Percentiles rank a stretch among this genome's conserved stretches.
Evolutionary conservation across 1,140 invertebrate genomes (phyloP).

Genomic region (Drosophila sproati): DNA sequence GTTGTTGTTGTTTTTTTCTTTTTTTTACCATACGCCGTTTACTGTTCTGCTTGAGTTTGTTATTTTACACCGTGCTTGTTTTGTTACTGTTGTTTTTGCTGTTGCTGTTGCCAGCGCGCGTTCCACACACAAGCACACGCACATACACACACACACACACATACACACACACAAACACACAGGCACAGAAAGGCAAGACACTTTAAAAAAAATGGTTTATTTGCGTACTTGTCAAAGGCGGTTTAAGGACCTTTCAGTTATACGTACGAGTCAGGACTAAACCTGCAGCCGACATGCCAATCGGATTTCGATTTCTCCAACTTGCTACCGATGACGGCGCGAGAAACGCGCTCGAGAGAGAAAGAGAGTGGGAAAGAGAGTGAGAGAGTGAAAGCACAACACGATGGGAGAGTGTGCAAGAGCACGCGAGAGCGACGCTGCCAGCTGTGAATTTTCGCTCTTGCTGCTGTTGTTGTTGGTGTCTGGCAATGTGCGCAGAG

Average conservation of each 20-base stretch:
- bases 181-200: slow-evolving; percentile 57
- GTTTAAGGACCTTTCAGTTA: slow-evolving; percentile 53
- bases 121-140: slow-evolving; percentile 31
- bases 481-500: slow-evolving; percentile 8
- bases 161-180: slow-evolving; percentile 11
- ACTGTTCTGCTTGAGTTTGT: slow-evolving; percentile 32
- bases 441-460: slow-evolving; percentile 9
- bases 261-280: slow-evolving; percentile 63
- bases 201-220: slow-evolving; percentile 59
- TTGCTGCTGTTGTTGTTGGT: background rate
- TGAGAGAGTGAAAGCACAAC: background rate
- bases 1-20: slow-evolving; percentile 32
- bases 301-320: slow-evolving; percentile 31
- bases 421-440: background rate
- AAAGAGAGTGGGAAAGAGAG: slow-evolving; percentile 1
- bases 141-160: slow-evolving; percentile 31
- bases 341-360: background rate
- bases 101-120: slow-evolving; percentile 40
- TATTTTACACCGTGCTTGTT: slow-evolving; percentile 45
- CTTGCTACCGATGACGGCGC: slow-evolving; percentile 7
- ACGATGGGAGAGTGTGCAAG: slow-evolving; percentile 7
- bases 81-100: slow-evolving; percentile 52
- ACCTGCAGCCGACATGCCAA: slow-evolving; percentile 47
- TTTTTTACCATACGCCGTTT: slow-evolving; percentile 23
- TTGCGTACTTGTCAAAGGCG: slow-evolving; percentile 62